Evolutionary conservation across 2,797 vertebrate genomes (phyloP), one percentile per base, ranked within the genome.

Genomic region (Semaprochilodus insignis): DNA sequence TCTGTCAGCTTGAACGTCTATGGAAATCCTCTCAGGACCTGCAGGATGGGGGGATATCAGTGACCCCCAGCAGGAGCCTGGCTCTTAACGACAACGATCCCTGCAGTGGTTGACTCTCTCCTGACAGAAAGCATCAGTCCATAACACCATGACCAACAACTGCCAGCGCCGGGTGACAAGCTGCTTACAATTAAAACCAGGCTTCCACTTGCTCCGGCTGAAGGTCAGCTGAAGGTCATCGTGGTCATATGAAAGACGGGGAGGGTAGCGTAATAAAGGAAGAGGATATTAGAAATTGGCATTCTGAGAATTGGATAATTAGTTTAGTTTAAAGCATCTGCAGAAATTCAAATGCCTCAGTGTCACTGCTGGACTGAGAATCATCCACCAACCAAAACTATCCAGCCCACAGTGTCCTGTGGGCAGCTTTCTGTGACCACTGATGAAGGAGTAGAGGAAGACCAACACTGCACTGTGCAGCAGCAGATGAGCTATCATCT

Each of bases 201-300:
- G 8, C 13, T 52, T 72, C 3, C 17, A 74, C 48, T 10, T 11
- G 34, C 17, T 44, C 21, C n/a, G 19, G 54, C 44, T 75, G 72
- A 81, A 75, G 63, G 80, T 75, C 48, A 81, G 17, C 34, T 44
- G 51, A 75, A 81, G 62, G 80, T 67, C 51, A 66, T 44, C 34
- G 21, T 19, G 16, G 36, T 10, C 17, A 11, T 67, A 25, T 65
- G 8, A 74, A 60, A n/a, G 51, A 59, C 17, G 23, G 23, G n/a
- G 14, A 48, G 10, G 44, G 44, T 11, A 48, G 44, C 10, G 44
- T 13, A 48, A 48, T 48, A 48, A 48, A 48, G 44, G 10, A 48
- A 11, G 44, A 13, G 11, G 44, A 48, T 2, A 13, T 13, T 48
- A 2, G 11, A 48, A 2, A 13, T 48, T 48, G 44, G 10, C 11